phyloP scores from a whole-genome alignment of 2,888 invertebrate species.

The Pyrochroa serraticornis region DNA sequence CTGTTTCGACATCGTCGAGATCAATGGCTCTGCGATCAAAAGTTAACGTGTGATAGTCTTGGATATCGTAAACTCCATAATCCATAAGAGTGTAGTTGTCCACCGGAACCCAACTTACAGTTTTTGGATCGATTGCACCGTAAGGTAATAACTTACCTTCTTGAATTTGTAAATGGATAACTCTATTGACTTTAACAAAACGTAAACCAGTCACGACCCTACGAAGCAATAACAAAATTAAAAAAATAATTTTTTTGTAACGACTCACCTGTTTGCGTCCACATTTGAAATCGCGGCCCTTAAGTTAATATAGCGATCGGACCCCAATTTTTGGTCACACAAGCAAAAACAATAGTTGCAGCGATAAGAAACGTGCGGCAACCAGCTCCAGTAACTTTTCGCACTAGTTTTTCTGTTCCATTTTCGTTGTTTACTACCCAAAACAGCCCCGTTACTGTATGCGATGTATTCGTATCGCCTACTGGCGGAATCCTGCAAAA shows the following conservation, averaged over 20 bases:
- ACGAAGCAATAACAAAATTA: too few relatives aligned
- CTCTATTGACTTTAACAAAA: conserved; percentile 73
- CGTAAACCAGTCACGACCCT: conserved; percentile 81
- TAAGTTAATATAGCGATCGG: conserved; percentile 79
- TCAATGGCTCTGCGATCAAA: conserved; percentile 81
- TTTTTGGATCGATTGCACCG: conserved; percentile 67
- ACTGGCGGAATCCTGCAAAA: neutral
- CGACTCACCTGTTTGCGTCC: conserved; percentile 41
- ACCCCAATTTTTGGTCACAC: conserved; percentile 69
- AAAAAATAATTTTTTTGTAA: too few relatives aligned
- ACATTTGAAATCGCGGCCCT: conserved; percentile 62
- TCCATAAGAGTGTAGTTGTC: conserved; percentile 65
- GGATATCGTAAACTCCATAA: conserved; percentile 63
- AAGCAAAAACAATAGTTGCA: conserved; percentile 83
- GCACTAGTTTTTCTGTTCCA: conserved; percentile 49
- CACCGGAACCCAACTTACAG: conserved; percentile 71
- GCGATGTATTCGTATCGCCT: conserved; percentile 3
- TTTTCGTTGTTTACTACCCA: too few relatives aligned
- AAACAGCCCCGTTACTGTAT: neutral
- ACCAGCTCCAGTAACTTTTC: conserved; percentile 86
- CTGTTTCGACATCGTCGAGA: conserved; percentile 76
- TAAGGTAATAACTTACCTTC: conserved; percentile 71
- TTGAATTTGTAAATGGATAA: conserved; percentile 83
- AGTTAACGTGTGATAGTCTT: conserved; percentile 77
- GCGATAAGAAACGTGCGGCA: conserved; percentile 69